These are phyloP conservation scores for Papilio polytes DNA, from an alignment of 1,140 invertebrate species.

Conservation along the genomic window DNA sequence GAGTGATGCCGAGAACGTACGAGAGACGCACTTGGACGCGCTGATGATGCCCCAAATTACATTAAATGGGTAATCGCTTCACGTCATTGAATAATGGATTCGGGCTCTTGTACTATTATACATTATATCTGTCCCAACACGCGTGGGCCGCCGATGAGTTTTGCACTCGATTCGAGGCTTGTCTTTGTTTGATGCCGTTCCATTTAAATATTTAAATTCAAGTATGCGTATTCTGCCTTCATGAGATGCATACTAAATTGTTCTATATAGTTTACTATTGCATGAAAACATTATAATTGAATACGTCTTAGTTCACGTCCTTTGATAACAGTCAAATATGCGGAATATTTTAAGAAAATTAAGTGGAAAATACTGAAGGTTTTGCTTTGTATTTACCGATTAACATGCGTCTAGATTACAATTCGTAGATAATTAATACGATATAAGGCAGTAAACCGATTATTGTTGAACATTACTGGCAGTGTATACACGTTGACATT, in stretches of 20 bases:
- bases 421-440: neutral
- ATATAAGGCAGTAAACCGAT: neutral
- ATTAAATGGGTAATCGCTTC: conserved; percentile 82
- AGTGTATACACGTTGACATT: neutral
- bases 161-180: conserved; percentile 73
- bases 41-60: conserved; percentile 79
- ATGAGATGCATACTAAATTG: conserved; percentile 71
- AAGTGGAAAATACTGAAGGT: conserved; percentile 8
- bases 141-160: conserved; percentile 73
- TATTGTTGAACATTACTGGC: neutral
- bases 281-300: conserved; percentile 22
- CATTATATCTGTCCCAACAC: conserved; percentile 67
- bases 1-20: conserved; percentile 77
- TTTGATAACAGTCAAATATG: conserved; percentile 33
- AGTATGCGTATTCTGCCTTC: conserved; percentile 64
- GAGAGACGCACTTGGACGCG: conserved; percentile 66
- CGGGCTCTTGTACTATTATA: conserved; percentile 72
- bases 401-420: neutral
- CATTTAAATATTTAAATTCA: conserved; percentile 73
- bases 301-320: conserved; percentile 18
- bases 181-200: conserved; percentile 73
- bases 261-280: conserved; percentile 40
- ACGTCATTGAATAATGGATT: conserved; percentile 83
- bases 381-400: neutral
- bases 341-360: neutral